Percentiles rank a stretch among this genome's conserved stretches.
Conservation (phyloP, 2,888 invertebrate genomes). For the Papilio demoleus region DNA sequence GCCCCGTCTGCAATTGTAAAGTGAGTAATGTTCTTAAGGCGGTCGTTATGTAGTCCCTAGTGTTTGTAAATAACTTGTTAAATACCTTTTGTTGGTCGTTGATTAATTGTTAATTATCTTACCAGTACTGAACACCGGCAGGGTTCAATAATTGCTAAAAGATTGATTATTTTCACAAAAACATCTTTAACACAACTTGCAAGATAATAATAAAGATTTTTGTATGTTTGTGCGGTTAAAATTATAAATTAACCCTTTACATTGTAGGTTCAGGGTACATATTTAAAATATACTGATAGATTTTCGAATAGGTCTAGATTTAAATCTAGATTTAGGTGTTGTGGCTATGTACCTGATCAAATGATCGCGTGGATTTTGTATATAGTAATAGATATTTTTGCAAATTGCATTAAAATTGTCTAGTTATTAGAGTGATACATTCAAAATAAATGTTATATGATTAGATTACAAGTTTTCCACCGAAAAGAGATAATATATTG, state of each 20-base stretch:
- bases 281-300: background rate
- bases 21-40: constrained; percentile 86
- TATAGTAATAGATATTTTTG: background rate
- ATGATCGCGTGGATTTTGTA: constrained; percentile 22
- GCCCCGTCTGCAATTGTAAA: constrained; percentile 88
- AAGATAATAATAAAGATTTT: background rate
- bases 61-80: constrained; percentile 23
- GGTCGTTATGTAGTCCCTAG: constrained; percentile 69
- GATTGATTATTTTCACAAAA: background rate
- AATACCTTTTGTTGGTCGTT: constrained; percentile 18
- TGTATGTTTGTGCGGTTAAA: background rate
- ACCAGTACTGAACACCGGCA: background rate
- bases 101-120: constrained; percentile 14
- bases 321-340: constrained; percentile 7
- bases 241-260: background rate
- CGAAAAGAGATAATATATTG: constrained; percentile 51
- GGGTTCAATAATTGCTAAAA: constrained; percentile 7
- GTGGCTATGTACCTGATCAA: constrained; percentile 19
- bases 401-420: constrained; percentile 21
- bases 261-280: constrained; percentile 5
- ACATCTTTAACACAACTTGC: background rate
- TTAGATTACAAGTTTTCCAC: constrained; percentile 44
- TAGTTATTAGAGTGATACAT: constrained; percentile 30
- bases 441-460: constrained; percentile 23
- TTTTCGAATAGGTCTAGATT: background rate